Percentiles rank a stretch among this genome's conserved stretches.
Evolutionary conservation across 2,888 invertebrate genomes (phyloP).

Genomic region (Girardia tigrina): DNA sequence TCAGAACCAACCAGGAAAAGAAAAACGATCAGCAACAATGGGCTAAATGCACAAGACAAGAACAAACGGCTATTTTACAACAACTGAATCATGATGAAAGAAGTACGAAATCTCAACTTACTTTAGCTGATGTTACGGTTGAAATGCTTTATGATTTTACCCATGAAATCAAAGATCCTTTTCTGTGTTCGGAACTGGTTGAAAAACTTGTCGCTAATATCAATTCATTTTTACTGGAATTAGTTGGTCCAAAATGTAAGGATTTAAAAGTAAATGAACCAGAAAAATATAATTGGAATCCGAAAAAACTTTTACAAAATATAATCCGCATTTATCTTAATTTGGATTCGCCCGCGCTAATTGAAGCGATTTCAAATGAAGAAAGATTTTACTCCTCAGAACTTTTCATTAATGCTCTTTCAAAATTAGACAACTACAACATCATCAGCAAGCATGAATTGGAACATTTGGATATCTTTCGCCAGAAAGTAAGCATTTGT

Average conservation of each 20-base stretch:
- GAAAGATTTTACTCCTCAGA: constrained; percentile 62
- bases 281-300: constrained; percentile 92
- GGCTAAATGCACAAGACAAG: constrained; percentile 54
- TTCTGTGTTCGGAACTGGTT: constrained; percentile 78
- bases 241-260: constrained; percentile 88
- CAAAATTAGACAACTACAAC: constrained; percentile 2
- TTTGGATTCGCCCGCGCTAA: constrained; percentile 70
- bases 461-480: constrained; percentile 9
- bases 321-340: constrained; percentile 91
- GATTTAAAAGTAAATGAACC: constrained; percentile 74
- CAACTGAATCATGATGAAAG: constrained; percentile 69
- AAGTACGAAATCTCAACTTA: constrained; percentile 67
- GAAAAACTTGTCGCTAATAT: constrained; percentile 90
- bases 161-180: constrained; percentile 75
- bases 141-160: constrained; percentile 95
- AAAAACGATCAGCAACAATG: constrained; percentile 62
- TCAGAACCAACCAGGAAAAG: constrained; percentile 66
- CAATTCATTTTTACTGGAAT: constrained; percentile 86
- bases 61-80: constrained; percentile 64
- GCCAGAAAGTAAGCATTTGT: too few relatives aligned
- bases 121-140: constrained; percentile 81
- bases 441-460: background rate
- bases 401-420: constrained; percentile 71
- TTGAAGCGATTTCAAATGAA: constrained; percentile 71
- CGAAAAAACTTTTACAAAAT: constrained; percentile 72